A percentile compares a stretch with the other conserved stretches of the same genome.
Evolutionary conservation across 1,140 invertebrate genomes (phyloP).

Genomic region (Drosophila lowei): DNA sequence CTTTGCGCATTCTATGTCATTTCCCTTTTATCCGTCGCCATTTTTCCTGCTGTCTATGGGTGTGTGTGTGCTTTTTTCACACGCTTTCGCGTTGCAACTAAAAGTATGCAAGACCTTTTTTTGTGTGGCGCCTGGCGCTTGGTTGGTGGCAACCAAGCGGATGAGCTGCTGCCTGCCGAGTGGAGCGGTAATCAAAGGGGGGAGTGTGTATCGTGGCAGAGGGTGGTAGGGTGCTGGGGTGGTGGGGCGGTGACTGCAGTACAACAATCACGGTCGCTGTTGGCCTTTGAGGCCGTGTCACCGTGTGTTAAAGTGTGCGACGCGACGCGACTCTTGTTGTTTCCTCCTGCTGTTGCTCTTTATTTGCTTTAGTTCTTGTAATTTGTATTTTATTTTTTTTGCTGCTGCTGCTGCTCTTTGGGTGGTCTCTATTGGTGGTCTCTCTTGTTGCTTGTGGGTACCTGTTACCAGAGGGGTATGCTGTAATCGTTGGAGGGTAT

Average conservation of each 20-base stretch:
- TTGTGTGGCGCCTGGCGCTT: conserved; percentile 36
- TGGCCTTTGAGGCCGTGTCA: conserved; percentile 58
- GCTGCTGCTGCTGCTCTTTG: too few species aligned
- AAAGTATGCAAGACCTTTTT: conserved; percentile 70
- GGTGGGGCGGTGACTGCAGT: conserved; percentile 12
- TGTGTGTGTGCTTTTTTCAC: conserved; percentile 69
- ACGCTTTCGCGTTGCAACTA: conserved; percentile 62
- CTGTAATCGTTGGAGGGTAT: too few species aligned
- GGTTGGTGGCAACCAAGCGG: conserved; percentile 41
- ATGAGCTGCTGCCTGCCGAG: conserved; percentile 38
- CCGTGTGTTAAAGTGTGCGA: too few species aligned
- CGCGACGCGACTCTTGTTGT: conserved; percentile 6
- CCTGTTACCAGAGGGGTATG: too few species aligned
- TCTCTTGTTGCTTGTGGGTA: too few species aligned
- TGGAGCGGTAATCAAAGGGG: conserved; percentile 2
- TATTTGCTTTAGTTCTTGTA: conserved; percentile 48
- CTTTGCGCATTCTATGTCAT: conserved; percentile 28
- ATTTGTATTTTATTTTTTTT: conserved; percentile 41
- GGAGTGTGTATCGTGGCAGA: too few species aligned
- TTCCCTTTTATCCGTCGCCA: conserved; percentile 42
- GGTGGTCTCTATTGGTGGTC: too few species aligned
- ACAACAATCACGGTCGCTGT: conserved; percentile 62
- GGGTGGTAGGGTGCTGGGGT: neutral
- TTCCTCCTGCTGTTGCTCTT: conserved; percentile 2
- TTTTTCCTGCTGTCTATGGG: conserved; percentile 30